These are phyloP conservation scores for Thaleichthys pacificus DNA, from an alignment of 2,797 vertebrate genomes.

Conservation along the genomic window DNA sequence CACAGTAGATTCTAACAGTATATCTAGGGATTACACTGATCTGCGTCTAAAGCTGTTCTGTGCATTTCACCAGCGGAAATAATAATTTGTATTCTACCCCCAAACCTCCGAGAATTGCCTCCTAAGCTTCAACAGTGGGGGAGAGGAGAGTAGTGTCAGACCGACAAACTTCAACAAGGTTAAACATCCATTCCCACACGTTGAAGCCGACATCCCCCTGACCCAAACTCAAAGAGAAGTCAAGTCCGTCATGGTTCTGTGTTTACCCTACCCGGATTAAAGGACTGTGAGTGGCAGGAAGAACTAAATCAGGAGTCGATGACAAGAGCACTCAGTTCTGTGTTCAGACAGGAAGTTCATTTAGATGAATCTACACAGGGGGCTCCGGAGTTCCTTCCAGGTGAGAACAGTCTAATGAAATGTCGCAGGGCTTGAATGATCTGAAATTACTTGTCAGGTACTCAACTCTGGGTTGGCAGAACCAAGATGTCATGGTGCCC, in stretches of 20 bases:
- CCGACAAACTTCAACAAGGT: constrained; percentile 4
- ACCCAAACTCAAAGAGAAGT: neutral
- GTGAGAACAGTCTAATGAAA: constrained; percentile 5
- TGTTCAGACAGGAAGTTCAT: neutral
- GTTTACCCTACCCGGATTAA: neutral
- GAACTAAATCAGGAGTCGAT: constrained; percentile 1
- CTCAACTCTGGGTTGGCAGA: neutral
- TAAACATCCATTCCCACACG: neutral
- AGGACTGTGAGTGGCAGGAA: neutral
- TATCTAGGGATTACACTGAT: constrained; percentile 6
- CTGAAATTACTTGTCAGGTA: neutral
- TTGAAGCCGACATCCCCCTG: neutral
- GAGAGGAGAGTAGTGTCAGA: neutral
- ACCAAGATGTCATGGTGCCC: neutral
- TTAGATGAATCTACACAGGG: neutral
- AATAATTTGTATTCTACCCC: constrained; percentile 3
- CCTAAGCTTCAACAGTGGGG: neutral
- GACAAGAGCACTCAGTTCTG: neutral
- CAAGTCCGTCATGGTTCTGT: neutral
- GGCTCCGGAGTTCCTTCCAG: neutral
- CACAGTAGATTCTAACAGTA: neutral
- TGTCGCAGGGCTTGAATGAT: constrained; percentile 1
- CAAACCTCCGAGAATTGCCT: neutral
- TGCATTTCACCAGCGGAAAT: neutral
- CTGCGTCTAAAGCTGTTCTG: neutral